Percentiles rank a stretch among this genome's conserved stretches.
phyloP scores from a whole-genome alignment of 2,113 vertebrate genomes.

The Prochilodus magdalenae region DNA sequence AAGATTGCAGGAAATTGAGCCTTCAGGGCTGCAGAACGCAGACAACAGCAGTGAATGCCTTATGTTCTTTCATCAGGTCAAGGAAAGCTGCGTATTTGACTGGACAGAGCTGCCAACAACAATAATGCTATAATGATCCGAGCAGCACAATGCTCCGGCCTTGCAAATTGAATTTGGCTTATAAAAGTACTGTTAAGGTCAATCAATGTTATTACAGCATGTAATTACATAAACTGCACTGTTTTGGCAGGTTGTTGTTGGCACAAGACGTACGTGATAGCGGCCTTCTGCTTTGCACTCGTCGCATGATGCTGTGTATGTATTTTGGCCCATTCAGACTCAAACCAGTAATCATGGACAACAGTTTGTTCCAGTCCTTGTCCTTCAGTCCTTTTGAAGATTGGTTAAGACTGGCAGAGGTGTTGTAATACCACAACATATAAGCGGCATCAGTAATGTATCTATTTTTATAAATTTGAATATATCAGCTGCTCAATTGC shows the following conservation, averaged over 20 bases:
- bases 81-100: not conserved
- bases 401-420: too few species aligned
- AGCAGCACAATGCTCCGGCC: not conserved
- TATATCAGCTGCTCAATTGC: too few species aligned
- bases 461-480: too few species aligned
- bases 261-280: not conserved
- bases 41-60: not conserved
- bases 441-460: too few species aligned
- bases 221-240: not conserved
- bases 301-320: too few species aligned
- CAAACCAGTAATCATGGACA: too few species aligned
- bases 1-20: not conserved
- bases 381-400: too few species aligned
- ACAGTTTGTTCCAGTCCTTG: too few species aligned
- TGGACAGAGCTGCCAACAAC: not conserved
- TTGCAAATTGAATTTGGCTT: not conserved
- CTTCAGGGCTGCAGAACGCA: conserved; percentile 4
- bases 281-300: too few species aligned
- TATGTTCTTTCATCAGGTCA: conserved; percentile 13
- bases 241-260: not conserved
- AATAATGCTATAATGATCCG: not conserved
- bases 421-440: too few species aligned
- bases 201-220: not conserved
- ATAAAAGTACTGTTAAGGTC: not conserved
- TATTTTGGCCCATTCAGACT: too few species aligned